Evolutionary conservation across 2,797 vertebrate genomes (phyloP).

Genomic region (Pipistrellus pipistrellus): DNA sequence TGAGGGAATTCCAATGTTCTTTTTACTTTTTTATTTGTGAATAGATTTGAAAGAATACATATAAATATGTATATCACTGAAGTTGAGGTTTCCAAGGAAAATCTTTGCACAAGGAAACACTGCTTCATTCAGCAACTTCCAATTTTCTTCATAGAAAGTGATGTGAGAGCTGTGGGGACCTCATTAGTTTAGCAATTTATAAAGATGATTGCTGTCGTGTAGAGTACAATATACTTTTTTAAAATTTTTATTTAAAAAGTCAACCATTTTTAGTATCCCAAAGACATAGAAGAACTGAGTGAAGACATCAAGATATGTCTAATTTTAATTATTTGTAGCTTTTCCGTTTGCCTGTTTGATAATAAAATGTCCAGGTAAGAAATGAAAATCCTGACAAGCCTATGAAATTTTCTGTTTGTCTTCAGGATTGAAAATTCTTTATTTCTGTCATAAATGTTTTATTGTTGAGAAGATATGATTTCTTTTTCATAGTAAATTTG

Average conservation of each 20-base stretch:
- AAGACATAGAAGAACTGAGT: background rate
- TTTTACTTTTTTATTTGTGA: background rate
- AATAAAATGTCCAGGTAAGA: background rate
- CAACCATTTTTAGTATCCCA: background rate
- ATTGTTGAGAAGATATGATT: background rate
- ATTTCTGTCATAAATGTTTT: background rate
- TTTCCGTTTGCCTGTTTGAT: background rate
- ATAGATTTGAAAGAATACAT: background rate
- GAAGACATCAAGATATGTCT: background rate
- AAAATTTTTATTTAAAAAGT: constrained; percentile 7
- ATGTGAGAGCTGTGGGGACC: background rate
- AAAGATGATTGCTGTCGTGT: background rate
- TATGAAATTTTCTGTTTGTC: background rate
- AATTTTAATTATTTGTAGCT: background rate
- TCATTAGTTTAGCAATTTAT: background rate
- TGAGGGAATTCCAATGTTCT: background rate
- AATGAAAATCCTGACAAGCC: background rate
- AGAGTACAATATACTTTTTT: background rate
- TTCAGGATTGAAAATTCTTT: background rate
- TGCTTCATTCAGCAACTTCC: background rate
- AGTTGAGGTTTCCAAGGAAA: background rate
- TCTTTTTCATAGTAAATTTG: constrained; percentile 6
- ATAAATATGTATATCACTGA: background rate
- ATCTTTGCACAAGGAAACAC: background rate
- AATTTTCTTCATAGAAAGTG: background rate